A percentile compares a stretch with the other conserved stretches of the same genome.
These are phyloP conservation scores for Epinotia brunnichana DNA, from an alignment of 2,888 invertebrate genomes.

Conservation along the genomic window DNA sequence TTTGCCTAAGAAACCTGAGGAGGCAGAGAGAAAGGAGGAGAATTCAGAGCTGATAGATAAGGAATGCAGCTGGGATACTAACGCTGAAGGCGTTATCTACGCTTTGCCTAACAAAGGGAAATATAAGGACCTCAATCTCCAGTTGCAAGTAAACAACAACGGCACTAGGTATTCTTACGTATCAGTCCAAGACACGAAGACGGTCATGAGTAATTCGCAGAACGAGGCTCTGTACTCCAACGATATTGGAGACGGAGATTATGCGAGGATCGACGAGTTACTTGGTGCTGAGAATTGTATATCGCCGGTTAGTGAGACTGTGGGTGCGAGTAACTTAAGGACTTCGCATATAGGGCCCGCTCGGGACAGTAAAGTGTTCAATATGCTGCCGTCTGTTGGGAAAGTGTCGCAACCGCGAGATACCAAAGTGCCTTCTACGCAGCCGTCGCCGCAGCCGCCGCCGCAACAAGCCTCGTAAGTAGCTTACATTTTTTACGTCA, in stretches of 20 bases:
- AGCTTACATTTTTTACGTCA: no score
- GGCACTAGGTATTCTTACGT: conserved; percentile 79
- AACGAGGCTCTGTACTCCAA: conserved; percentile 77
- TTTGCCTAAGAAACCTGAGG: conserved; percentile 59
- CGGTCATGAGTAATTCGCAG: conserved; percentile 78
- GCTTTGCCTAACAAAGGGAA: conserved; percentile 81
- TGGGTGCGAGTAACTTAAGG: conserved; percentile 65
- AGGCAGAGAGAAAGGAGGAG: conserved; percentile 71
- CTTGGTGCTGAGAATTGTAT: conserved; percentile 76
- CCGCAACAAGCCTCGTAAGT: conserved; percentile 70
- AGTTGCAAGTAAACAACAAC: conserved; percentile 79
- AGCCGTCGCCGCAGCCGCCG: conserved; percentile 54
- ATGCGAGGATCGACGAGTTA: conserved; percentile 77
- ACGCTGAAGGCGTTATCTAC: conserved; percentile 81
- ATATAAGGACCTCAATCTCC: conserved; percentile 78
- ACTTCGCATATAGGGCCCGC: conserved; percentile 74
- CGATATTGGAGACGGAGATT: conserved; percentile 75
- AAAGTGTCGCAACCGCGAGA: conserved; percentile 74
- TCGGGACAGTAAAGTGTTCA: conserved; percentile 63
- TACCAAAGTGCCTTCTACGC: conserved; percentile 71
- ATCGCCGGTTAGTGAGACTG: conserved; percentile 70
- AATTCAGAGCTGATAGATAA: conserved; percentile 80
- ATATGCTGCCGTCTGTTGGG: conserved; percentile 75
- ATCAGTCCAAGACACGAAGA: conserved; percentile 76
- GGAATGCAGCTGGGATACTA: conserved; percentile 84